Evolutionary conservation across 2,888 invertebrate species (phyloP), one percentile per base, ranked within the genome.

Genomic region (Venusia cambrica): DNA sequence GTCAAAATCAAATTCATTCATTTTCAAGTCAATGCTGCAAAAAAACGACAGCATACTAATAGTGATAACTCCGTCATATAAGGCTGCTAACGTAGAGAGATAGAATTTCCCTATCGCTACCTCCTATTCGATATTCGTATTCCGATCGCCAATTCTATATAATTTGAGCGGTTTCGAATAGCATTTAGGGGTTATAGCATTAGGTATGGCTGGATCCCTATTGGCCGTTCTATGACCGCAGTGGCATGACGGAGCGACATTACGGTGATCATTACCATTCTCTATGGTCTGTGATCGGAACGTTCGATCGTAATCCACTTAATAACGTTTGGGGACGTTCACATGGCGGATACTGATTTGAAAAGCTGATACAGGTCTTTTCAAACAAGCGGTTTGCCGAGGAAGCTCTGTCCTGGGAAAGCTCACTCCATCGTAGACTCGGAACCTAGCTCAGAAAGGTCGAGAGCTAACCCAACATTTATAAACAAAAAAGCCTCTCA

Each of bases 251-350:
- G 33, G 28, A 22, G 40, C 10, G 28, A 19, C 47, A 49, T 49
- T 52, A 50, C 42, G n/a, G 47, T 44, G 51, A 48, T 52, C 48
- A 51, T 45, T 44, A 40, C 46, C 35, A 45, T 45, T 49, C 43
- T 43, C 40, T 37, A 52, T 46, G 17, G 33, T 16, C 20, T 28
- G 33, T 30, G 18, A 36, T 24, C 10, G 26, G n/a, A 26, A 13
- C 32, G 20, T 20, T 30, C 39, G 40, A 49, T 46, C 28, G 45
- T 55, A 60, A 55, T 57, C 46, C 49, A 44, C 44, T 57, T 57
- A 29, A 54, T 49, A 53, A 42, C 20, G 25, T 34, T 38, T 38
- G 28, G 10, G 16, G 18, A 4, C 7, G 16, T n/a, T 2, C n/a
- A 6, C 21, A 28, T 11, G 15, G 2, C 1, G 2, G 12, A 7